These are phyloP conservation scores for Neodiprion fabricii DNA, from an alignment of 1,140 invertebrate species.

Conservation along the genomic window DNA sequence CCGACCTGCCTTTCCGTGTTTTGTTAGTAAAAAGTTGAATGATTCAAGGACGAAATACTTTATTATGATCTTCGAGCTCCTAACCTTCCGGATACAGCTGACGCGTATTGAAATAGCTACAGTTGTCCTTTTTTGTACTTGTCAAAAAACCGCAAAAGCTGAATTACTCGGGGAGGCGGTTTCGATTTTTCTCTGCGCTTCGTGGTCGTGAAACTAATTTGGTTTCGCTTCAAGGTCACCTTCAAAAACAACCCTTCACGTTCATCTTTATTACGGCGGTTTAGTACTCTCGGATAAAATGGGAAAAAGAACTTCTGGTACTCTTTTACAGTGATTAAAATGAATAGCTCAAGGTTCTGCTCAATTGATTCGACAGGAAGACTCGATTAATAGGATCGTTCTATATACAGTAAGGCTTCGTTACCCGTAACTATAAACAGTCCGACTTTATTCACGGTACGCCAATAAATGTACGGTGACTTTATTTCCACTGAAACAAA, in stretches of 20 bases:
- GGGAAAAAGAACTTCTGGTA: neutral
- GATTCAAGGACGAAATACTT: no score
- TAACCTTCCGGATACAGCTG: no score
- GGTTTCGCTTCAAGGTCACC: neutral
- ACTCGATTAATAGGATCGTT: neutral
- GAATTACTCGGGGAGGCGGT: no score
- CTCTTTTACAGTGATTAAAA: neutral
- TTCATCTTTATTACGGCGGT: neutral
- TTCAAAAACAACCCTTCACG: neutral
- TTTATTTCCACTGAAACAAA: neutral
- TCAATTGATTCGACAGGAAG: neutral
- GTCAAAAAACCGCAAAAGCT: no score
- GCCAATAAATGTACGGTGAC: neutral
- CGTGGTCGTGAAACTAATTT: neutral
- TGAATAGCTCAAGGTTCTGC: conserved; percentile 5
- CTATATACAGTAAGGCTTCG: neutral
- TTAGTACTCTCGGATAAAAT: neutral
- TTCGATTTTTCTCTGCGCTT: no score
- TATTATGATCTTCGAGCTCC: no score
- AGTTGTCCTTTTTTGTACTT: no score
- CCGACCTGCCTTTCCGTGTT: neutral
- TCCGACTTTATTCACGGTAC: neutral
- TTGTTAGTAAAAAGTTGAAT: neutral
- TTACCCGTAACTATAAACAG: neutral
- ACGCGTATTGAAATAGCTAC: no score